Evolutionary conservation across 2,888 invertebrate genomes (phyloP), one percentile per base, ranked within the genome.

Genomic region (Orthonychiurus folsomi): DNA sequence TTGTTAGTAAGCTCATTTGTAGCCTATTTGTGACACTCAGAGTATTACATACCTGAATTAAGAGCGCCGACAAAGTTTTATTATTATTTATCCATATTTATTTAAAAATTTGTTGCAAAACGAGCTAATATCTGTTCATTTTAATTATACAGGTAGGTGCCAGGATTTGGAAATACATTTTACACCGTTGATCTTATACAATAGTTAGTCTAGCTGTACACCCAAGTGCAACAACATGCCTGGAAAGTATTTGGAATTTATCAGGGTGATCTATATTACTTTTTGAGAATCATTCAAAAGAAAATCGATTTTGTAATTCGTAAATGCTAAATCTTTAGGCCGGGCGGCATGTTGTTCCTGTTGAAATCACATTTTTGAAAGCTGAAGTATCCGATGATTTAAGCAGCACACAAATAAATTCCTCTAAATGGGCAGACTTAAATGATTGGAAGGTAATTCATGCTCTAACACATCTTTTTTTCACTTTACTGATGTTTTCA

Each of bases 401-500:
- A 9, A 53, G 54, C 12, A 50, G 63, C 1, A 65, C 63, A 23
- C 52, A 59, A 23, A 55, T 62, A 20, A 59, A 20, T 20, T 66
- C 71, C 26, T 67, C 69, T n/a, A 69, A 71, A 63, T 71, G 71
- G 71, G 63, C 65, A 2, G 68, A 67, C 58, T 27, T 59, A 3
- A 59, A 59, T 24, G 67, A 71, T 55, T 71, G 71, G 69, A 69
- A 67, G 62, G 69, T 71, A 54, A 61, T 55, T 50, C n/a, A n/a
- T n/a, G n/a, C n/a, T n/a, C n/a, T n/a, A n/a, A n/a, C n/a, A n/a
- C n/a, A n/a, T n/a, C n/a, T n/a, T n/a, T n/a, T n/a, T n/a, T n/a
- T n/a, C n/a, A n/a, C 50, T 59, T 18, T n/a, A n/a, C n/a, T 50
- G 3, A 37, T 59, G 18, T n/a, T 50, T 3, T 48, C 18, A 24